A percentile compares a stretch with the other conserved stretches of the same genome.
Conservation (phyloP, 2,797 vertebrate genomes). For the Phrynocephalus forsythii region DNA sequence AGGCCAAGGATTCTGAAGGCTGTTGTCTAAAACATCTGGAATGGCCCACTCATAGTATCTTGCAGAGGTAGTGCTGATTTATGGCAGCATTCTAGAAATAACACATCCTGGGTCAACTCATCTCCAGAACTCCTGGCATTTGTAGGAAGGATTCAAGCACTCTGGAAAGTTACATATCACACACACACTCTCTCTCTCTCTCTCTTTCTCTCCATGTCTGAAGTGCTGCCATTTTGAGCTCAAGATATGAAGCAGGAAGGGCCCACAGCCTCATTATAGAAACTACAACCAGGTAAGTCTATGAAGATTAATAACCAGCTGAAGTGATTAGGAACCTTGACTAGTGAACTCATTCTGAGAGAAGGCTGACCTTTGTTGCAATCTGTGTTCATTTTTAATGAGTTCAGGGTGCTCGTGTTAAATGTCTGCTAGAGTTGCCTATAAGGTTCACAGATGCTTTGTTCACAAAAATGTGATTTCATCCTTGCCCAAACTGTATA, state of each 20-base stretch:
- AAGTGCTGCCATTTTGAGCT: neutral
- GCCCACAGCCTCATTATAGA: too few relatives aligned
- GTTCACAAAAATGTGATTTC: neutral
- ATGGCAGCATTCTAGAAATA: neutral
- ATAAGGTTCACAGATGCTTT: neutral
- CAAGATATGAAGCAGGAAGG: neutral
- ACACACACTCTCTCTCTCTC: too few relatives aligned
- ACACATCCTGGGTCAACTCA: neutral
- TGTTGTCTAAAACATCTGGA: too few relatives aligned
- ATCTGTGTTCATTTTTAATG: neutral
- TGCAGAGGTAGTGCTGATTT: too few relatives aligned
- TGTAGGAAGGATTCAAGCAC: neutral
- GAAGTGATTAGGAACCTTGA: neutral
- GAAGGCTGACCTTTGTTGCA: too few relatives aligned
- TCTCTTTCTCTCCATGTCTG: too few relatives aligned
- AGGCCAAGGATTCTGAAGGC: too few relatives aligned
- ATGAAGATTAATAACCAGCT: neutral
- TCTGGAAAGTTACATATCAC: neutral
- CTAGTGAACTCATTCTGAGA: neutral
- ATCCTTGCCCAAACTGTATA: neutral
- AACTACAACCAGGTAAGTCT: neutral
- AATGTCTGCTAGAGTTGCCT: neutral
- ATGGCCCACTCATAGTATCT: neutral
- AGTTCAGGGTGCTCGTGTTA: neutral
- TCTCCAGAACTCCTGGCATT: too few relatives aligned